These are phyloP conservation scores for Heliconius sara DNA, from an alignment of 2,888 invertebrate genomes.

Conservation along the genomic window DNA sequence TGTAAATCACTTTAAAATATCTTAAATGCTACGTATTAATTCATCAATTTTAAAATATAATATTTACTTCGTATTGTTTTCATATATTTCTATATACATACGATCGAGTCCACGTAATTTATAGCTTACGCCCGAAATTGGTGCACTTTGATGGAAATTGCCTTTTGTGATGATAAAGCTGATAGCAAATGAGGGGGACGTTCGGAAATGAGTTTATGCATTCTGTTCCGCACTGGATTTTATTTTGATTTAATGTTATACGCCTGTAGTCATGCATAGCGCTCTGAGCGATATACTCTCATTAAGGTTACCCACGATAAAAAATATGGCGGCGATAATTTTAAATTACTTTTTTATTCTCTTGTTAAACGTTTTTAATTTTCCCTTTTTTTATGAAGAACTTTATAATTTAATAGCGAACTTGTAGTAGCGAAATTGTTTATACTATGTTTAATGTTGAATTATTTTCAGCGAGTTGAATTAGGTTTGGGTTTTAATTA, in stretches of 20 bases:
- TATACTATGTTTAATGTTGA: background rate
- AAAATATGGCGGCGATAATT: constrained; percentile 40
- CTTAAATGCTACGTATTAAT: background rate
- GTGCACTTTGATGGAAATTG: constrained; percentile 75
- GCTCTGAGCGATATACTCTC: constrained; percentile 43
- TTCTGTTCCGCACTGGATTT: constrained; percentile 71
- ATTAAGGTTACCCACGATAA: constrained; percentile 43
- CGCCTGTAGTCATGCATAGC: constrained; percentile 39
- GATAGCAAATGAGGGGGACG: constrained; percentile 61
- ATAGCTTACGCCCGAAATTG: constrained; percentile 49
- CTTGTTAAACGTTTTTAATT: constrained; percentile 37
- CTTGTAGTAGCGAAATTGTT: constrained; percentile 14
- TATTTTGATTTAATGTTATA: constrained; percentile 73
- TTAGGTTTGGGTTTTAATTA: background rate
- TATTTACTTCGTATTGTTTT: background rate
- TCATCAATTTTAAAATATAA: background rate
- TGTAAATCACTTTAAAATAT: background rate
- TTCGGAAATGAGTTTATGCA: constrained; percentile 75
- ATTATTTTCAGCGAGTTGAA: constrained; percentile 3
- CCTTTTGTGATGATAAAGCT: constrained; percentile 74
- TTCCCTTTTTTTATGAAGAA: constrained; percentile 16
- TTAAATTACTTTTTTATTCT: constrained; percentile 43
- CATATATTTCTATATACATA: background rate
- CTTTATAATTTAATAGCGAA: constrained; percentile 9
- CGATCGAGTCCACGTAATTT: constrained; percentile 27